These are phyloP conservation scores for Gisinianus flammeolus DNA, from an alignment of 2,888 invertebrate species.

Conservation along the genomic window DNA sequence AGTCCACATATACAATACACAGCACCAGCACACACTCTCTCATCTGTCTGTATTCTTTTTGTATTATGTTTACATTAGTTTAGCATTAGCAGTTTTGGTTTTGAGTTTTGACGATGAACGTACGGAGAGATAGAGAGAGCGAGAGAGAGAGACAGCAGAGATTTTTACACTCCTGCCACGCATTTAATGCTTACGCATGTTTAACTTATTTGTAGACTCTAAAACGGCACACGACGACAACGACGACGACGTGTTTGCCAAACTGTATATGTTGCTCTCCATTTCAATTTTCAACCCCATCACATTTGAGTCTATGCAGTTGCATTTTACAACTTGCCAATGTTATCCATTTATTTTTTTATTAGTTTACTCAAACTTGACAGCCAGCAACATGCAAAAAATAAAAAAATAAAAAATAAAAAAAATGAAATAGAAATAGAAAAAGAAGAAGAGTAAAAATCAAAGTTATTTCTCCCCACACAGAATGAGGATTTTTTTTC, in stretches of 20 bases:
- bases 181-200: background rate
- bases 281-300: background rate
- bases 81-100: too few relatives aligned
- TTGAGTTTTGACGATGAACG: too few relatives aligned
- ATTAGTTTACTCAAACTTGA: background rate
- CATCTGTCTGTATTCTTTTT: too few relatives aligned
- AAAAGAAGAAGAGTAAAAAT: background rate
- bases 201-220: background rate
- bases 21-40: too few relatives aligned
- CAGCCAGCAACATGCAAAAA: background rate
- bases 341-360: background rate
- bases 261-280: too few relatives aligned
- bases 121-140: background rate
- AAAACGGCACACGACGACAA: background rate
- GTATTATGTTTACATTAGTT: too few relatives aligned
- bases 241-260: too few relatives aligned
- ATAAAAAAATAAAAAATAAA: background rate
- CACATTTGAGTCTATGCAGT: background rate
- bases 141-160: slow-evolving; percentile 13
- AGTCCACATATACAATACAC: too few relatives aligned
- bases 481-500: background rate
- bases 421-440: background rate
- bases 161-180: background rate
- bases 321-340: background rate
- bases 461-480: too few relatives aligned